Percentiles rank a stretch among this genome's conserved stretches.
Evolutionary conservation across 2,797 vertebrate genomes (phyloP).

Genomic region (Lophura swinhoii): DNA sequence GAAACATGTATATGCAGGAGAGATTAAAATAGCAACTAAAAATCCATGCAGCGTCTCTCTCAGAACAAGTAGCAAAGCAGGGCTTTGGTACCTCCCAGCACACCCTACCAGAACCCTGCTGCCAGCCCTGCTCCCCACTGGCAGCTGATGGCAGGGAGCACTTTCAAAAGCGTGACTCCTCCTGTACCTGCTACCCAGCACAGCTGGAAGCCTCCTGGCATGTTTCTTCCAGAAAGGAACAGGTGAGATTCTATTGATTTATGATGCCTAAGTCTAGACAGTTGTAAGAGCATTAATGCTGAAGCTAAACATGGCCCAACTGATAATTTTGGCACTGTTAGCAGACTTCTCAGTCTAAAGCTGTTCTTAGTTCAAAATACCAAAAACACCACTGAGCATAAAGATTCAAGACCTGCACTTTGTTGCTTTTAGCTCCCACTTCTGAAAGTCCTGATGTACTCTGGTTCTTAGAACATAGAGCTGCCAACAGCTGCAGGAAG

Average conservation of each 20-base stretch:
- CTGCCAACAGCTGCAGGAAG: background rate
- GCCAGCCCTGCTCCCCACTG: background rate
- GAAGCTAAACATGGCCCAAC: background rate
- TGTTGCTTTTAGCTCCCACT: background rate
- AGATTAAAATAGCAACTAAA: background rate
- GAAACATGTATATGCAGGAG: no score
- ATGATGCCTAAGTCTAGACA: background rate
- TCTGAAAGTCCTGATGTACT: background rate
- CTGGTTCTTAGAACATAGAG: background rate
- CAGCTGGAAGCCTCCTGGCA: background rate
- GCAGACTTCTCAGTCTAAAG: background rate
- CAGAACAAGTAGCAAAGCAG: background rate
- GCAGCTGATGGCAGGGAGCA: background rate
- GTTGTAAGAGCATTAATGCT: background rate
- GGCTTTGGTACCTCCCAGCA: background rate
- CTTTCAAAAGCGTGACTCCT: background rate
- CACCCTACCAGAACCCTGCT: background rate
- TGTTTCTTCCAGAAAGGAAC: background rate
- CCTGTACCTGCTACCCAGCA: background rate
- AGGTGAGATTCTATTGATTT: background rate
- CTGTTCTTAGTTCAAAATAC: background rate
- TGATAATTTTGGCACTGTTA: background rate
- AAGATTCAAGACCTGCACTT: background rate
- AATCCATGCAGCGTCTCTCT: background rate
- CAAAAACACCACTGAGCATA: background rate